These are phyloP conservation scores for Litocranius walleri DNA, from an alignment of 2,113 vertebrate genomes.

Conservation along the genomic window DNA sequence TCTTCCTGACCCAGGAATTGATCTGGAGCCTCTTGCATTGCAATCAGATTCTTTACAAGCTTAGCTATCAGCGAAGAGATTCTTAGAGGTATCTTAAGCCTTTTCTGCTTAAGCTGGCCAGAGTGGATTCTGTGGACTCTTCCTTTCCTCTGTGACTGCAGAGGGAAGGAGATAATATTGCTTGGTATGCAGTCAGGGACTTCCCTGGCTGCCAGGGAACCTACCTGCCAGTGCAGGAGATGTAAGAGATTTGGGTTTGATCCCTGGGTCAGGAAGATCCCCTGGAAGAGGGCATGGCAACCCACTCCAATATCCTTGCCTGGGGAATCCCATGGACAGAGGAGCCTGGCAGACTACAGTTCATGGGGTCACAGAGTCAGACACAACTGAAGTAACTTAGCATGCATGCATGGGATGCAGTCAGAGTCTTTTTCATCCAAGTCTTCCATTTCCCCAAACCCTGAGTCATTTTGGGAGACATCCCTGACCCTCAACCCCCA, in stretches of 20 bases:
- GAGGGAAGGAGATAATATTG: background rate
- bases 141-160: background rate
- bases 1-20: background rate
- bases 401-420: background rate
- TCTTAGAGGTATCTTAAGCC: background rate
- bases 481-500: background rate
- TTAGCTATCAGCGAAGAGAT: background rate
- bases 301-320: background rate
- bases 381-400: background rate
- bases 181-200: background rate
- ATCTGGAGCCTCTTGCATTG: background rate
- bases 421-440: background rate
- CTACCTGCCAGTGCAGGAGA: background rate
- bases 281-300: background rate
- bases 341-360: background rate
- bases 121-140: background rate
- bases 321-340: background rate
- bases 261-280: background rate
- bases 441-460: background rate
- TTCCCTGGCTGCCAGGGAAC: background rate
- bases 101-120: background rate
- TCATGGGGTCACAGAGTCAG: background rate
- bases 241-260: background rate
- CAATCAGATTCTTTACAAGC: background rate
- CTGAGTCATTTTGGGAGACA: background rate